phyloP scores from a whole-genome alignment of 2,888 invertebrate species.

The Synergus umbraculus region DNA sequence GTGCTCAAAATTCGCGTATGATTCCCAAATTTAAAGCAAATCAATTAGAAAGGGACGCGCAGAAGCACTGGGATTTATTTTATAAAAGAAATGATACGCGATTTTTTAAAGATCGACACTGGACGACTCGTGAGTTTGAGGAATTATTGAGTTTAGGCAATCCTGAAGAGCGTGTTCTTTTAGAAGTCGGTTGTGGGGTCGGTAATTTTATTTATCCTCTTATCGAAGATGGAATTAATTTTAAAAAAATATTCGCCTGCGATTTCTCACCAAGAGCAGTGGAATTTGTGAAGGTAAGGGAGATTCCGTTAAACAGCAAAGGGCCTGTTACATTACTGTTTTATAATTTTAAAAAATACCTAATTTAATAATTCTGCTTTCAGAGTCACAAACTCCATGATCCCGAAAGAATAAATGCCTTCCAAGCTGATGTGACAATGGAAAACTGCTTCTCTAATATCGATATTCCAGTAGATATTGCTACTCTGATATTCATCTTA shows the following conservation, averaged over 20 bases:
- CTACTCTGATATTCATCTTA: slow-evolving; percentile 95
- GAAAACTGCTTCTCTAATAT: slow-evolving; percentile 80
- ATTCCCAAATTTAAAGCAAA: slow-evolving; percentile 87
- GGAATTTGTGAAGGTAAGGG: slow-evolving; percentile 86
- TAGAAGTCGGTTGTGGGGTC: slow-evolving; percentile 97
- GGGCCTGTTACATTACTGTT: no score
- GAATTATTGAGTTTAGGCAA: slow-evolving; percentile 84
- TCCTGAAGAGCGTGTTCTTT: slow-evolving; percentile 77
- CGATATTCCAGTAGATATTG: slow-evolving; percentile 85
- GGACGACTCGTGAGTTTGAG: slow-evolving; percentile 96
- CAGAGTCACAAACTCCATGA: slow-evolving; percentile 81
- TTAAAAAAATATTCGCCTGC: slow-evolving; percentile 86
- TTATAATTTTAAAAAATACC: neutral
- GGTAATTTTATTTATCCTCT: slow-evolving; percentile 98
- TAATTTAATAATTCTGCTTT: slow-evolving; percentile 42
- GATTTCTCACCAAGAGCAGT: slow-evolving; percentile 96
- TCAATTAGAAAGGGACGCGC: slow-evolving; percentile 89
- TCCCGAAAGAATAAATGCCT: slow-evolving; percentile 84
- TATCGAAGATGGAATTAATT: slow-evolving; percentile 85
- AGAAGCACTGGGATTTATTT: slow-evolving; percentile 96
- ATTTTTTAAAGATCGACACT: slow-evolving; percentile 97
- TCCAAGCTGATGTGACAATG: slow-evolving; percentile 91
- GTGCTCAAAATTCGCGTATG: slow-evolving; percentile 84
- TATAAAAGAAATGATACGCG: slow-evolving; percentile 96
- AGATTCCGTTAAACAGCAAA: slow-evolving; percentile 38